phyloP scores from a whole-genome alignment of 2,888 invertebrate species.

The Arrhopalites spinosus region DNA sequence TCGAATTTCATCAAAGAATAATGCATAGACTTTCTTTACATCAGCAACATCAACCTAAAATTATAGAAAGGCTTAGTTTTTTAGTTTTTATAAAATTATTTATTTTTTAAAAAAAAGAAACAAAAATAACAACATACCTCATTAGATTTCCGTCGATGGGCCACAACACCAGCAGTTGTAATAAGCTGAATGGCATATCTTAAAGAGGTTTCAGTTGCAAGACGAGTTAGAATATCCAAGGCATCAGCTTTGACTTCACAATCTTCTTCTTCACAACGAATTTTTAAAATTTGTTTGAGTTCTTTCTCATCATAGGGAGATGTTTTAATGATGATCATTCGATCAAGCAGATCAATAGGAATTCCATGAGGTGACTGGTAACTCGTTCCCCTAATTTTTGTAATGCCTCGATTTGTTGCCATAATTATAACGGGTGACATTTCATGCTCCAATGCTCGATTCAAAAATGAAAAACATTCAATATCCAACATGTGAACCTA shows the following conservation, averaged over 20 bases:
- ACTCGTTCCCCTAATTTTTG: constrained; percentile 81
- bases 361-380: constrained; percentile 92
- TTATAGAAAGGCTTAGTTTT: neutral
- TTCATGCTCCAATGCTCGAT: constrained; percentile 94
- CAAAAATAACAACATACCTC: constrained; percentile 65
- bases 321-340: constrained; percentile 93
- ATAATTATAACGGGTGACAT: constrained; percentile 97
- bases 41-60: constrained; percentile 79
- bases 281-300: constrained; percentile 83
- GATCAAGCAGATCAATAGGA: constrained; percentile 92
- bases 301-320: constrained; percentile 86
- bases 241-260: constrained; percentile 93
- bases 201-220: constrained; percentile 90
- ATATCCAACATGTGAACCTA: constrained; percentile 97
- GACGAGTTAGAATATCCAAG: constrained; percentile 84
- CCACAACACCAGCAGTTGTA: constrained; percentile 93
- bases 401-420: constrained; percentile 96
- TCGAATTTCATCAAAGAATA: constrained; percentile 92
- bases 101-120: too few species aligned
- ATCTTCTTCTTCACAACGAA: constrained; percentile 93
- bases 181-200: constrained; percentile 98
- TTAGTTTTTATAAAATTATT: too few species aligned
- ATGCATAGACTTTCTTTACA: constrained; percentile 89
- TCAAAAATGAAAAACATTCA: constrained; percentile 97
- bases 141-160: constrained; percentile 82